phyloP scores from a whole-genome alignment of 2,888 invertebrate species.

The Drosophila prolongata region DNA sequence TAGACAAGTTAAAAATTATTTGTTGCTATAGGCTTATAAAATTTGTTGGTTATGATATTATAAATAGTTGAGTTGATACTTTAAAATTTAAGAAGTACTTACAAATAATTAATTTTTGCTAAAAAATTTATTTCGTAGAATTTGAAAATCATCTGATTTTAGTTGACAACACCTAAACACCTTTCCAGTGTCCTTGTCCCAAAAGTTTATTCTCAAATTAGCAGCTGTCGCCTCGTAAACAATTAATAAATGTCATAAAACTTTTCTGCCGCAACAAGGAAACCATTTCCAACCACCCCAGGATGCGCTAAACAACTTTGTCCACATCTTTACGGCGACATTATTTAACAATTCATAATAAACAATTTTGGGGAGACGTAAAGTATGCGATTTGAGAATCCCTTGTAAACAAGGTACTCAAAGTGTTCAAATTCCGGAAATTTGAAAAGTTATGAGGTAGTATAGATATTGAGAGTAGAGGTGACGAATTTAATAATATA shows the following conservation, averaged over 20 bases:
- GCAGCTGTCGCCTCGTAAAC: conserved; percentile 78
- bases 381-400: conserved; percentile 8
- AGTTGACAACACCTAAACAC: conserved; percentile 26
- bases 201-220: conserved; percentile 49
- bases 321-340: conserved; percentile 46
- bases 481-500: background rate
- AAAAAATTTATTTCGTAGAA: background rate
- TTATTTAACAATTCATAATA: conserved; percentile 67
- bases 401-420: conserved; percentile 71
- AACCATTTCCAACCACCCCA: conserved; percentile 30
- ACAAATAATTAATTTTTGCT: too few relatives aligned
- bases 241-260: conserved; percentile 78
- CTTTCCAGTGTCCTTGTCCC: conserved; percentile 7
- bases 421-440: conserved; percentile 47
- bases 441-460: conserved; percentile 54
- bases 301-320: conserved; percentile 37
- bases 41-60: too few relatives aligned
- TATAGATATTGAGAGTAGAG: background rate
- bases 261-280: conserved; percentile 61
- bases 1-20: background rate
- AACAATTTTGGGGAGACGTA: conserved; percentile 28
- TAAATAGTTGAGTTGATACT: too few relatives aligned
- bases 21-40: background rate
- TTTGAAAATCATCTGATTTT: background rate
- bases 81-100: too few relatives aligned